These are phyloP conservation scores for Carcharodon carcharias DNA, from an alignment of 2,797 vertebrate species.

Conservation along the genomic window DNA sequence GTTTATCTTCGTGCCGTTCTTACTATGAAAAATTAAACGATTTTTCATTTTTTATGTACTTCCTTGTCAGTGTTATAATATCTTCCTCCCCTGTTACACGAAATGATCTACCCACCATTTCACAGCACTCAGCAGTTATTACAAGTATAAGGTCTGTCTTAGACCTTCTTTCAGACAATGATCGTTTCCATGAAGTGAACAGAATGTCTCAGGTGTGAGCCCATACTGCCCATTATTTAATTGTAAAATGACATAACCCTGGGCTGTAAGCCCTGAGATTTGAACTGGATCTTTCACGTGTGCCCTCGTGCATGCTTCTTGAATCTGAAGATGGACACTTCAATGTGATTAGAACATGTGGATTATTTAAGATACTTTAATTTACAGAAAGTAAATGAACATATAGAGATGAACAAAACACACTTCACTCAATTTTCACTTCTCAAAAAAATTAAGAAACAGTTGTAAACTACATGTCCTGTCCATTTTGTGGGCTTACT, in stretches of 20 bases:
- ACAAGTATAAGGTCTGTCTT: neutral
- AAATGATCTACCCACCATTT: neutral
- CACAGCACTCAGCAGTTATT: neutral
- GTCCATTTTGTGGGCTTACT: too few relatives aligned
- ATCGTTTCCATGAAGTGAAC: neutral
- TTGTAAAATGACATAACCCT: neutral
- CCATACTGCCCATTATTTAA: neutral
- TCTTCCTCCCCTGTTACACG: neutral
- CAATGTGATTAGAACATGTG: neutral
- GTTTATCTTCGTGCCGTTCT: neutral
- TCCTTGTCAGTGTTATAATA: neutral
- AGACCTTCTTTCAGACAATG: neutral
- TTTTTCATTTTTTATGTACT: neutral
- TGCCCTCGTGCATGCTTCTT: neutral
- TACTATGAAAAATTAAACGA: neutral
- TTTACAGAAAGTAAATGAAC: neutral
- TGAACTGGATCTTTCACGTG: neutral
- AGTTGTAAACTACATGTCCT: too few relatives aligned
- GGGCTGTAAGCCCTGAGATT: neutral
- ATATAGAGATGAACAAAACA: neutral
- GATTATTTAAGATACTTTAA: neutral
- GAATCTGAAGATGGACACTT: neutral
- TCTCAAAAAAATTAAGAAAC: too few relatives aligned
- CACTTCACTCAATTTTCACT: too few relatives aligned
- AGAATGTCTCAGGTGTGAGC: neutral